Evolutionary conservation across 1,140 invertebrate genomes (phyloP), one percentile per base, ranked within the genome.

Genomic region (Aphelenchoides avenae): DNA sequence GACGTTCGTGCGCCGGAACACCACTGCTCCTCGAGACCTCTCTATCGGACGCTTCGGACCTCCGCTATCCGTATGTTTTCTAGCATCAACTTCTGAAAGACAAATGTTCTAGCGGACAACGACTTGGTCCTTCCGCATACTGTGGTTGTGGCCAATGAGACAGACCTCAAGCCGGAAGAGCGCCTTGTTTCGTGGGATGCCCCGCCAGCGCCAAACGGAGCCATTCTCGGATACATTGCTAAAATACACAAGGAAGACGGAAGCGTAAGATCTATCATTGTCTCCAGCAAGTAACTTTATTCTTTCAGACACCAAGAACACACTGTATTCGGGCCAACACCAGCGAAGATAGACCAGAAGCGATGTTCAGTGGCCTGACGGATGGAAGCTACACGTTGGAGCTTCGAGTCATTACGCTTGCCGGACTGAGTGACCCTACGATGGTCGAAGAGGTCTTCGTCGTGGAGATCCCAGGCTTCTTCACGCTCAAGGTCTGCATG

Each of bases 351-450:
- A 24, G 57, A 1, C 29, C 54, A 1, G 72, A 74, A n/a, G 41
- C 70, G 27, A 15, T 48, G 2, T 72, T 78, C 36, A 4, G n/a
- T 11, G 66, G 68, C n/a, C 57, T 93, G 0, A 72, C 79, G n/a
- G 80, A 88, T 50, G 91, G 91, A 2, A 89, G 88, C 78, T 94
- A 94, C 77, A 87, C 85, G 22, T 68, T 90, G 11, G 80, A 82
- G 48, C 81, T 95, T 0, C 82, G 84, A 33, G 87, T 89, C 13
- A 85, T 84, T 24, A 89, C 89, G 2, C 78, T 91, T 39, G 86
- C 86, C 20, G 87, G 86, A 5, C 80, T 83, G 44, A 88, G 89
- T 6, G 83, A 84, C 41, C 85, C 83, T 58, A 86, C 88, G 0
- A 64, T 80, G 4, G 58, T 78, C 0, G 74, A 82, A 26, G 85